Percentiles rank a stretch among this genome's conserved stretches.
Evolutionary conservation across 2,113 vertebrate species (phyloP).

Genomic region (Uropsilus gracilis): DNA sequence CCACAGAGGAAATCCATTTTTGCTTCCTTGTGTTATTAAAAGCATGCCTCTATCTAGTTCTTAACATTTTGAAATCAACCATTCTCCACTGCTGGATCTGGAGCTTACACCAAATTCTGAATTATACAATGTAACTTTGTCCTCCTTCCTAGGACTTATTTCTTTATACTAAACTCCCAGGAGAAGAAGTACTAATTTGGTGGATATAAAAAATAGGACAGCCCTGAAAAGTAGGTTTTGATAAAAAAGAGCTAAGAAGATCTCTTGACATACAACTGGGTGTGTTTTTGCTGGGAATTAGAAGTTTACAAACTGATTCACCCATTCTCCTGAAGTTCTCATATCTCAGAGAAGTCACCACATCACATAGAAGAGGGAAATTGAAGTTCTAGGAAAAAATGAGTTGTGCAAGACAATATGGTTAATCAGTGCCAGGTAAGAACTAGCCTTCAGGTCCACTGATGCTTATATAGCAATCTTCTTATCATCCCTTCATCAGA

Average conservation of each 20-base stretch:
- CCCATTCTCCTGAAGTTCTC: neutral
- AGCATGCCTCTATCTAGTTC: neutral
- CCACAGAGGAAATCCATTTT: neutral
- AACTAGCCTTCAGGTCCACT: neutral
- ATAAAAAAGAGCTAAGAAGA: neutral
- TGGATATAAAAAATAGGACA: neutral
- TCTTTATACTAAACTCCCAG: neutral
- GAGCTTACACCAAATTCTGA: neutral
- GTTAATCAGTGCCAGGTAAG: neutral
- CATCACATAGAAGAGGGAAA: neutral
- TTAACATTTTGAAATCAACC: neutral
- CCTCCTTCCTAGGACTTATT: neutral
- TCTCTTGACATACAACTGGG: neutral
- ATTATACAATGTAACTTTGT: neutral
- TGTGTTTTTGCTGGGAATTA: neutral
- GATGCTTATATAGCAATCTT: neutral
- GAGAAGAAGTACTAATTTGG: neutral
- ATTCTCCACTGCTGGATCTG: neutral
- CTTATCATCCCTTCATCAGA: neutral
- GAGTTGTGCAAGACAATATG: neutral
- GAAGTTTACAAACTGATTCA: neutral
- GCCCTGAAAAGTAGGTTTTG: neutral
- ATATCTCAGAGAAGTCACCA: slow-evolving; percentile 4
- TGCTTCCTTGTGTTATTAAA: neutral
- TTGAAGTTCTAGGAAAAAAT: neutral